Conservation (phyloP, 2,113 vertebrate species). For the Dascyllus trimaculatus region DNA sequence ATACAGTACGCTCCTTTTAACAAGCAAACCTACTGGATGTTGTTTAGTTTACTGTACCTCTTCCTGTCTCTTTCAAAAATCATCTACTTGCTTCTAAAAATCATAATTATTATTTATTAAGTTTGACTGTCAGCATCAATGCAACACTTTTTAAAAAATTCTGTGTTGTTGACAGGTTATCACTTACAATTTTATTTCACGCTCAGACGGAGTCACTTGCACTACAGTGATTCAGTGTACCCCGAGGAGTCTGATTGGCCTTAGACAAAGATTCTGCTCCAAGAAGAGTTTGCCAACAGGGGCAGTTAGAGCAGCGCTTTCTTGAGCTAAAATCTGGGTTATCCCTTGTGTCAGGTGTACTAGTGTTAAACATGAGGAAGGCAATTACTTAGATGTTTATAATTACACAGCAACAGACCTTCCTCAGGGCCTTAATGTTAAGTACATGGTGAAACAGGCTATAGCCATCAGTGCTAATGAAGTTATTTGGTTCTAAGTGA, state of each 20-base stretch:
- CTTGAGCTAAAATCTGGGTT: slow-evolving; percentile 18
- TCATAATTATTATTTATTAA: not conserved
- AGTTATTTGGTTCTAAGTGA: not conserved
- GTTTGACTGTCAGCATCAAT: not conserved
- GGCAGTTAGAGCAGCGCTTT: slow-evolving; percentile 4
- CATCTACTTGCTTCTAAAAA: not conserved
- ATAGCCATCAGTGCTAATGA: not conserved
- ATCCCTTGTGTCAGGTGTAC: not conserved
- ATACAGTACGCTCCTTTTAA: not conserved
- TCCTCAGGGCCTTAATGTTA: slow-evolving; percentile 4
- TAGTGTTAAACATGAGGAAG: not conserved
- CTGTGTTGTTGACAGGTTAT: slow-evolving; percentile 15
- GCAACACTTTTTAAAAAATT: not conserved
- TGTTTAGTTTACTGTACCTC: not conserved
- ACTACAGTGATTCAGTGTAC: slow-evolving; percentile 18
- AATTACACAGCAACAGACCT: slow-evolving; percentile 6
- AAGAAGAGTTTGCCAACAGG: slow-evolving; percentile 23
- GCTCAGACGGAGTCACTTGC: slow-evolving; percentile 22
- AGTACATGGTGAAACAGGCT: not conserved
- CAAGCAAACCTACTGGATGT: not conserved
- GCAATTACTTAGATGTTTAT: slow-evolving; percentile 25
- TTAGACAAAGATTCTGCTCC: slow-evolving; percentile 15
- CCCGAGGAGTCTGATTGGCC: slow-evolving; percentile 17
- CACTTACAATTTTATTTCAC: slow-evolving; percentile 32
- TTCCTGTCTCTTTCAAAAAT: not conserved